Conservation (phyloP, 2,797 vertebrate genomes). For the Spinibarbus caldwelli region DNA sequence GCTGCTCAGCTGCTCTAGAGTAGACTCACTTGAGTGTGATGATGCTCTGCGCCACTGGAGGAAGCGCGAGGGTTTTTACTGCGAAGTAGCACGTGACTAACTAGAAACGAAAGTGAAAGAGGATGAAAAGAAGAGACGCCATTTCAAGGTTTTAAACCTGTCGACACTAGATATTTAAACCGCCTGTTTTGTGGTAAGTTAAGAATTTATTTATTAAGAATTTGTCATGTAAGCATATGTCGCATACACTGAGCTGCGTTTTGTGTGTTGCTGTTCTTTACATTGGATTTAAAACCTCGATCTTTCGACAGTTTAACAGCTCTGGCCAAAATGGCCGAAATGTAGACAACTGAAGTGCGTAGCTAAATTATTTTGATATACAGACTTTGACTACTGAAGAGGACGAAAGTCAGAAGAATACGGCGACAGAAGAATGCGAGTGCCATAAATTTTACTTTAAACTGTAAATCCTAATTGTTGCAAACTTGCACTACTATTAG, state of each 20-base stretch:
- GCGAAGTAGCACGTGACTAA: too few species aligned
- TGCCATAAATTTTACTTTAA: too few species aligned
- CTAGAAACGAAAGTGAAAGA: background rate
- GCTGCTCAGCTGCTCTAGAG: too few species aligned
- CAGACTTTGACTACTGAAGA: too few species aligned
- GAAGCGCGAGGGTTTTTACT: background rate
- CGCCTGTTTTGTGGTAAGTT: background rate
- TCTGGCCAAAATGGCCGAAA: background rate
- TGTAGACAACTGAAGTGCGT: background rate
- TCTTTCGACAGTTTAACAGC: background rate
- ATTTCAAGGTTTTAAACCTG: background rate
- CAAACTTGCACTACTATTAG: too few species aligned
- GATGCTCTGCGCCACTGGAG: background rate
- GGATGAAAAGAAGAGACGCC: background rate
- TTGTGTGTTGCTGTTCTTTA: background rate
- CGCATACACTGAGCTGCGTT: background rate
- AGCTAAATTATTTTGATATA: background rate
- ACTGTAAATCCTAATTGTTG: too few species aligned
- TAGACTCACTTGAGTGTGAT: too few species aligned
- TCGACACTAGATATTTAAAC: background rate
- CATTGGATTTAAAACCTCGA: background rate
- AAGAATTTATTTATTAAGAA: background rate
- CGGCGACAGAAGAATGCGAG: too few species aligned
- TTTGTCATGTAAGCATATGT: background rate
- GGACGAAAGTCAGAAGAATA: too few species aligned